Evolutionary conservation across 2,113 vertebrate species (phyloP), one percentile per base, ranked within the genome.

Genomic region (Salvelinus alpinus): DNA sequence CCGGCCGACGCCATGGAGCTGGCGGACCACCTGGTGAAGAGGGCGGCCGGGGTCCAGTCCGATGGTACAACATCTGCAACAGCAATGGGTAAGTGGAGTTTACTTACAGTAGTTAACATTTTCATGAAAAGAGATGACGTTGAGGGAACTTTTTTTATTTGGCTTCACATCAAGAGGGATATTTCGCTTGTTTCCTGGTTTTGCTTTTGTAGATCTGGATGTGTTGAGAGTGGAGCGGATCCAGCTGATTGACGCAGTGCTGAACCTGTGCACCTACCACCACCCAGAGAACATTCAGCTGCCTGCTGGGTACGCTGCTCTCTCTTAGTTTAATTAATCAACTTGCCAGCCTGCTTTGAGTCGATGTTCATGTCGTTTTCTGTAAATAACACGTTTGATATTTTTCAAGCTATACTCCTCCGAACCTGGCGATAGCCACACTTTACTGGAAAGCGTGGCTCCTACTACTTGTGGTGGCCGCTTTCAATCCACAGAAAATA

Each of bases 361-460:
- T 14, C 1, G 4, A 4, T 18, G 38, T 44, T 5, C 12, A 16
- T 51, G 48, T 51, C 1, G 51, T 54, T 18, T 54, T 54, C 38
- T 11, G 9, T 3, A 44, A 74, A 64, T 78, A 76, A 82, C 71
- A 27, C 73, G 59, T 70, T 20, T 70, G 60, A 18, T 57, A 27
- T 72, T 82, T 2, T 87, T 92, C 7, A 72, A 99, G 98, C 84
- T 99, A 99, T 81, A 96, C 98, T 83, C 96, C 96, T 18, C 98
- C 98, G 11, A 99, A 97, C 87, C 89, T 99, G 38, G 98, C 98
- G 34, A 99, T 99, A 90, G 99, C 97, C 3, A 95, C 96, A 0
- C 95, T 99, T 2, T 99, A 99, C 82, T 99, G 98, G 98, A 99
- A 99, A 78, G 98, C 98, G 0, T 99, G 98, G 97, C 95, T 97